Evolutionary conservation across 2,113 vertebrate genomes (phyloP).

Genomic region (Indri indri): DNA sequence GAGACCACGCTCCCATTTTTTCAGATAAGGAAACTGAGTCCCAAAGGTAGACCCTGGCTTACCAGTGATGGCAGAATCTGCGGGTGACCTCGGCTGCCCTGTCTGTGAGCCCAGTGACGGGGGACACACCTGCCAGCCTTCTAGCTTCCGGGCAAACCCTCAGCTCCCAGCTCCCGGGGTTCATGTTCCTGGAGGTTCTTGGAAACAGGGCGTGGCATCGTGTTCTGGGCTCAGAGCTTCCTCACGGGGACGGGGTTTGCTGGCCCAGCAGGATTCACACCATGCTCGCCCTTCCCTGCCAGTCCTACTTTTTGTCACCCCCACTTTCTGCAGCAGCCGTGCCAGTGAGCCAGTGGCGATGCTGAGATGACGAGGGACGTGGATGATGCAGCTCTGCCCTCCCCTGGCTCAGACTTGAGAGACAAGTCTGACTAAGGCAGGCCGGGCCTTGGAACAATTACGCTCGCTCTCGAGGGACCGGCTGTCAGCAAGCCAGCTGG

Average conservation of each 20-base stretch:
- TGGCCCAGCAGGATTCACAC: fast-evolving
- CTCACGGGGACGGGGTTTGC: not conserved
- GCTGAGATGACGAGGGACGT: not conserved
- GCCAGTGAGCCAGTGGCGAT: fast-evolving
- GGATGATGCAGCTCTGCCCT: not conserved
- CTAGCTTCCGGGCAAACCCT: not conserved
- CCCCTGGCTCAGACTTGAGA: not conserved
- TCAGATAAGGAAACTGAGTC: not conserved
- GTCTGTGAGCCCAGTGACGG: not conserved
- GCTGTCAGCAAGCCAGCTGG: not conserved
- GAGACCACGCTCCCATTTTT: not conserved
- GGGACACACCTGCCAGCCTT: not conserved
- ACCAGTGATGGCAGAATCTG: not conserved
- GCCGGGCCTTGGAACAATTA: not conserved
- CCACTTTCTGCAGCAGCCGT: not conserved
- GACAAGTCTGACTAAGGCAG: not conserved
- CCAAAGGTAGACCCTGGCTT: not conserved
- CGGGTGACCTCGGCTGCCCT: not conserved
- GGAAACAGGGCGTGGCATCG: not conserved
- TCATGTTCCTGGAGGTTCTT: not conserved
- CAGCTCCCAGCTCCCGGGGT: not conserved
- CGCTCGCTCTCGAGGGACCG: not conserved
- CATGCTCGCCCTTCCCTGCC: fast-evolving
- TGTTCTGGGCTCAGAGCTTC: not conserved
- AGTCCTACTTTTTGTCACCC: not conserved